Evolutionary conservation across 2,888 invertebrate genomes (phyloP).

Genomic region (Drosophila barbarae): DNA sequence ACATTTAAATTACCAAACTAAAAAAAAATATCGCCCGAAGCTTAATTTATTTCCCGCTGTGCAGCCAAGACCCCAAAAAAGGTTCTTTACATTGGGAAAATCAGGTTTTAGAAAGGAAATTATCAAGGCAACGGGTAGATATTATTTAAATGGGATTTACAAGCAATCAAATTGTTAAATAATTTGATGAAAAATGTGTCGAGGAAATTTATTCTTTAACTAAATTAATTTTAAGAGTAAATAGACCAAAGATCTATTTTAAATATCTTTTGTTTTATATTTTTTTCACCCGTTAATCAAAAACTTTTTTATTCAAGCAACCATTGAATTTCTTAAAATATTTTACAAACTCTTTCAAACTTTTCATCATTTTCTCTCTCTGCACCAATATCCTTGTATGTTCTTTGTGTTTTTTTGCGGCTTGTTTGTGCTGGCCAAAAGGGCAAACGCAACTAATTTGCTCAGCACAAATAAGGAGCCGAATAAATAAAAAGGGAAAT

Average conservation of each 20-base stretch:
- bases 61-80: constrained; percentile 38
- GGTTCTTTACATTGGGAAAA: constrained; percentile 32
- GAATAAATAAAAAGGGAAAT: constrained; percentile 38
- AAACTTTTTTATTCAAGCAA: background rate
- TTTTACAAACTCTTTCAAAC: background rate
- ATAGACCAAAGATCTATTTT: too few relatives aligned
- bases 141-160: background rate
- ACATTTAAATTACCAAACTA: constrained; percentile 69
- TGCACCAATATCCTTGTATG: constrained; percentile 25
- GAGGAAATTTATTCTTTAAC: too few relatives aligned
- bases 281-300: too few relatives aligned
- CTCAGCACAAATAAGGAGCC: constrained; percentile 38
- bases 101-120: background rate
- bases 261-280: too few relatives aligned
- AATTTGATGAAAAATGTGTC: fast-evolving
- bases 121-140: background rate
- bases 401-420: constrained; percentile 20
- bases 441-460: constrained; percentile 61
- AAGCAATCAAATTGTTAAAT: too few relatives aligned
- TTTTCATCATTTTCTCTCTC: background rate
- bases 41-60: constrained; percentile 40
- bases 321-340: background rate
- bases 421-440: constrained; percentile 49
- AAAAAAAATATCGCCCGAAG: constrained; percentile 46
- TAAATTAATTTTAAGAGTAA: too few relatives aligned